These are phyloP conservation scores for Trichopria drosophilae DNA, from an alignment of 2,888 invertebrate genomes.

Conservation along the genomic window DNA sequence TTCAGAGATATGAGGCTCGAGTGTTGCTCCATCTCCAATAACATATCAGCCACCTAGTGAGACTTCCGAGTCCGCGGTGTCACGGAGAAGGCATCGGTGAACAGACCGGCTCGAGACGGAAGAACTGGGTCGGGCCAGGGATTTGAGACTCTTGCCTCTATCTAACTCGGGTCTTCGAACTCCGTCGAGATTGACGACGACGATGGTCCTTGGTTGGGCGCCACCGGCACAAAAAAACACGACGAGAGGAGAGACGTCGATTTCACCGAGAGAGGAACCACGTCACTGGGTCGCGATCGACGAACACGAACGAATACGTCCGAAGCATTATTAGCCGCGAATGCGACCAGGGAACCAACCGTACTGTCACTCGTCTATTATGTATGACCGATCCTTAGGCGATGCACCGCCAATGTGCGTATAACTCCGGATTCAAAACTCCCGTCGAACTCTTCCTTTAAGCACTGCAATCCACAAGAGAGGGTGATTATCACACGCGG, in stretches of 20 bases:
- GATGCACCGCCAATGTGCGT: too few species aligned
- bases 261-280: background rate
- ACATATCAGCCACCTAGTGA: slow-evolving; percentile 62
- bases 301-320: slow-evolving; percentile 25
- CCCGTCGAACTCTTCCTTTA: slow-evolving; percentile 10
- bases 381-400: slow-evolving; percentile 5
- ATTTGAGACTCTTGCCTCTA: too few species aligned
- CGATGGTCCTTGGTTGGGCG: background rate
- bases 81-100: too few species aligned
- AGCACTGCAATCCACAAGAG: slow-evolving; percentile 16
- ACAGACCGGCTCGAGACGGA: slow-evolving; percentile 6
- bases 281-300: slow-evolving; percentile 3
- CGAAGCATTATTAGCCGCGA: slow-evolving; percentile 22
- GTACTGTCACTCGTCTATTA: slow-evolving; percentile 4
- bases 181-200: background rate
- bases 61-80: slow-evolving; percentile 35
- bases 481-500: slow-evolving; percentile 3
- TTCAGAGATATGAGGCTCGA: slow-evolving; percentile 84
- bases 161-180: too few species aligned
- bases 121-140: background rate
- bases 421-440: slow-evolving; percentile 10
- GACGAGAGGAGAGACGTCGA: background rate
- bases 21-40: slow-evolving; percentile 85
- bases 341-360: background rate
- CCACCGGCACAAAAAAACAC: background rate